Evolutionary conservation across 2,113 vertebrate genomes (phyloP).

Genomic region (Telmatochromis bifrenatus): DNA sequence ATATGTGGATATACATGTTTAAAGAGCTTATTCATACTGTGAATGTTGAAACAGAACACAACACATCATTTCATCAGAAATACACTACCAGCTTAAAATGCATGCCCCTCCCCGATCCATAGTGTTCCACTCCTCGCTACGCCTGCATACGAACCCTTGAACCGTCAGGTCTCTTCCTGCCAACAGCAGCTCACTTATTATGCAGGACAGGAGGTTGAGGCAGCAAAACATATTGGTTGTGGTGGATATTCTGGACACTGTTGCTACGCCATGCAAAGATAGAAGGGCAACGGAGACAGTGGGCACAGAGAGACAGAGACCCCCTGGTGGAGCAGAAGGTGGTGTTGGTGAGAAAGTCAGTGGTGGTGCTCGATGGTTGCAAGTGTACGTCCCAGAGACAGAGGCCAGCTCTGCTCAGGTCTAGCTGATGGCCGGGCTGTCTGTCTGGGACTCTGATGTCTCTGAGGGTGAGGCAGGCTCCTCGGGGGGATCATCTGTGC

Average conservation of each 20-base stretch:
- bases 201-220: constrained; percentile 54
- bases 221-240: constrained; percentile 34
- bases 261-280: constrained; percentile 84
- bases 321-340: constrained; percentile 21
- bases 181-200: constrained; percentile 71
- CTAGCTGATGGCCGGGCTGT: constrained; percentile 82
- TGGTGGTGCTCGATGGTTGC: constrained; percentile 12
- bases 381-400: constrained; percentile 24
- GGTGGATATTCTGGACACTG: constrained; percentile 68
- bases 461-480: constrained; percentile 66
- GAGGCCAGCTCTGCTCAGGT: constrained; percentile 76
- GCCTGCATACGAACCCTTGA: constrained; percentile 71
- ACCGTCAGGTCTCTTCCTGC: constrained; percentile 69
- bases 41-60: constrained; percentile 83
- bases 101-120: constrained; percentile 70
- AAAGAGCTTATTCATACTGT: constrained; percentile 95
- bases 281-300: constrained; percentile 5
- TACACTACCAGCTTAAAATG: constrained; percentile 80
- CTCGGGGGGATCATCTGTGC: constrained; percentile 76
- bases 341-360: constrained; percentile 35
- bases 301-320: constrained; percentile 39
- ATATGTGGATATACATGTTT: constrained; percentile 57
- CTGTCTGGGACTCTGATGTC: constrained; percentile 74
- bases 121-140: constrained; percentile 1
- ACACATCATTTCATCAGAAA: constrained; percentile 83